A percentile compares a stretch with the other conserved stretches of the same genome.
Conservation (phyloP, 1,140 invertebrate genomes). For the Apocrypta bakeri region DNA sequence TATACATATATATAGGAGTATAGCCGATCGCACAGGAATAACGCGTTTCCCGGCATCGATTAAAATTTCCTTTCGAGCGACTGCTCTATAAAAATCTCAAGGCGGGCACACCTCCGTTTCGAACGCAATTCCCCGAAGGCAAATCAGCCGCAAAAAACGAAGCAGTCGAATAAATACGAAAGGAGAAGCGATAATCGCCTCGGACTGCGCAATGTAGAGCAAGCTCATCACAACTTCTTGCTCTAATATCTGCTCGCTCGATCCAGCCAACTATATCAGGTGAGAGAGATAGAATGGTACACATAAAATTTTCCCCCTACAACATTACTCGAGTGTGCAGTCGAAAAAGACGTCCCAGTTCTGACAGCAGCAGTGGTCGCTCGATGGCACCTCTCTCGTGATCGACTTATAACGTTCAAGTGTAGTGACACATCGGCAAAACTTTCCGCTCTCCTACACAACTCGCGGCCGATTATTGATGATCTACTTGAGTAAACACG, state of each 20-base stretch:
- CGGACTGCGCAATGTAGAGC: constrained; percentile 31
- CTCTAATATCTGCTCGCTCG: not conserved
- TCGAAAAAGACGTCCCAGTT: constrained; percentile 39
- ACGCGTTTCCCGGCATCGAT: not conserved
- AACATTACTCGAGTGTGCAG: not conserved
- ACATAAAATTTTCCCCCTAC: constrained; percentile 2
- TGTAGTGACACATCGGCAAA: constrained; percentile 30
- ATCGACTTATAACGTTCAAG: too few relatives aligned
- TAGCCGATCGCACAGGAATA: too few relatives aligned
- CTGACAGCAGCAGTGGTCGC: not conserved
- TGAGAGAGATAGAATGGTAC: not conserved
- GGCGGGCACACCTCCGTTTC: not conserved
- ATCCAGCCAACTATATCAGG: not conserved
- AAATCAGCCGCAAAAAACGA: not conserved
- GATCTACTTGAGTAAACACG: constrained; percentile 70
- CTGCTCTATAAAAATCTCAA: not conserved
- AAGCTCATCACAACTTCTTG: not conserved
- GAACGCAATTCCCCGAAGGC: not conserved
- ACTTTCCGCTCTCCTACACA: constrained; percentile 46
- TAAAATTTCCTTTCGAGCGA: not conserved
- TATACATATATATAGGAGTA: too few relatives aligned
- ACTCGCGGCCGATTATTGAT: constrained; percentile 61
- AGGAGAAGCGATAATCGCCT: not conserved
- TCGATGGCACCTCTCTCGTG: too few relatives aligned
- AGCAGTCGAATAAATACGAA: constrained; percentile 5